Evolutionary conservation across 1,140 invertebrate genomes (phyloP).

Genomic region (Thereuonema tuberculata): DNA sequence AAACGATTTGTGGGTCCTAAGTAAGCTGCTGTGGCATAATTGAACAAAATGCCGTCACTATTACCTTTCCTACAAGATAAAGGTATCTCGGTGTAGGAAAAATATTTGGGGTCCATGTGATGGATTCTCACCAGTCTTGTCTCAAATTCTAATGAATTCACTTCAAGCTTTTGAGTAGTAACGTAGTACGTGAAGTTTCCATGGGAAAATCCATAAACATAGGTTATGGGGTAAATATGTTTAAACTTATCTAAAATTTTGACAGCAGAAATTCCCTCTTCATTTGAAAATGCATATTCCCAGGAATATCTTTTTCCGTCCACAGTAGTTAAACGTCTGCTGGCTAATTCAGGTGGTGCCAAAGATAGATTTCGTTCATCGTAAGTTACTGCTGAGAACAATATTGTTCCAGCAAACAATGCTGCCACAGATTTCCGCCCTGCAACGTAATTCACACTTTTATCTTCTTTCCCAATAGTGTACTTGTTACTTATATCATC

Average conservation of each 20-base stretch:
- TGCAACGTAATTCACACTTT: constrained; percentile 9
- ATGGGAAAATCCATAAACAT: constrained; percentile 23
- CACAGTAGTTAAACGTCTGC: constrained; percentile 5
- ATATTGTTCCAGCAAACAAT: constrained; percentile 9
- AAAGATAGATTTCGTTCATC: constrained; percentile 14
- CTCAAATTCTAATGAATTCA: constrained; percentile 12
- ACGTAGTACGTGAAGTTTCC: constrained; percentile 23
- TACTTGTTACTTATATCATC: not conserved
- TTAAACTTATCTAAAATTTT: not conserved
- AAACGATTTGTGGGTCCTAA: constrained; percentile 8
- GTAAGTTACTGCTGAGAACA: constrained; percentile 16
- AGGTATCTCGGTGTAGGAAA: constrained; percentile 24
- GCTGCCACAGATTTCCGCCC: constrained; percentile 4
- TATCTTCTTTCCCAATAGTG: constrained; percentile 9
- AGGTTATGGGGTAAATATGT: constrained; percentile 16
- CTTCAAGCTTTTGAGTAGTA: constrained; percentile 18
- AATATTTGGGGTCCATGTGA: constrained; percentile 18
- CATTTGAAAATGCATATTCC: constrained; percentile 4
- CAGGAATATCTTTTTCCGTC: not conserved
- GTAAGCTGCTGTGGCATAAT: constrained; percentile 19
- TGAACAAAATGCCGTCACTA: constrained; percentile 15
- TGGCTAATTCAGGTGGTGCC: constrained; percentile 14
- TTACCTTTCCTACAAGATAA: constrained; percentile 18
- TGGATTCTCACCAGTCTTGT: constrained; percentile 22
- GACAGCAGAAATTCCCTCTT: constrained; percentile 1